Percentiles rank a stretch among this genome's conserved stretches.
phyloP scores from a whole-genome alignment of 37 sponge, comb jelly and placozoan genomes.

The Bolinopsis microptera region DNA sequence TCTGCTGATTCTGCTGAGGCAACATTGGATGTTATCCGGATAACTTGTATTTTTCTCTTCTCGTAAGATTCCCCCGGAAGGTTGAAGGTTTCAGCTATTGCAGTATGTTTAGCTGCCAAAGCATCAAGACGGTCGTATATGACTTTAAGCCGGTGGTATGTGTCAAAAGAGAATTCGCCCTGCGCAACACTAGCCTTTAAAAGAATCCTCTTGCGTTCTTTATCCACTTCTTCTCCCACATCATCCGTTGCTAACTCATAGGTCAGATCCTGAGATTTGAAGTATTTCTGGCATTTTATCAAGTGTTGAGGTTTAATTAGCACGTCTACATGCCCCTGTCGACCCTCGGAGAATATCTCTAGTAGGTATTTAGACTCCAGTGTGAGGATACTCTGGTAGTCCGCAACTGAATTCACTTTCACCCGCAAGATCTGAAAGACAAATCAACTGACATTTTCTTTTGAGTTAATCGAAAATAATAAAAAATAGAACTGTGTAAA shows the following conservation, averaged over 20 bases:
- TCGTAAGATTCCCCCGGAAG: slow-evolving; percentile 6
- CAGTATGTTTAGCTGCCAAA: neutral
- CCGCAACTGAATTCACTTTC: neutral
- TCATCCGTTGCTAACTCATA: neutral
- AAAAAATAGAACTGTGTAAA: too few species aligned
- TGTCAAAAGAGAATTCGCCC: neutral
- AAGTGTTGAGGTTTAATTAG: neutral
- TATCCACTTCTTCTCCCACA: neutral
- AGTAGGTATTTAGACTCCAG: neutral
- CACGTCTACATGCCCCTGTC: neutral
- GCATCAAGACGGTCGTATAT: neutral
- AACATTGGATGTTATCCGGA: slow-evolving; percentile 2
- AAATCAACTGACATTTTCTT: too few species aligned
- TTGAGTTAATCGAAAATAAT: too few species aligned
- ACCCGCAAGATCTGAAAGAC: neutral
- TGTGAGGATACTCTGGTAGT: neutral
- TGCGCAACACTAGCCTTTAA: neutral
- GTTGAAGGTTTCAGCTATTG: neutral
- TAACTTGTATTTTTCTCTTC: slow-evolving; percentile 13
- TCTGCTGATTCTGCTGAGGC: neutral
- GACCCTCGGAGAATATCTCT: neutral
- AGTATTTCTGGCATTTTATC: neutral
- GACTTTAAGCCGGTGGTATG: neutral
- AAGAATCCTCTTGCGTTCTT: neutral
- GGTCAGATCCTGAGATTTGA: neutral